Conservation (phyloP, 2,797 vertebrate genomes). For the Odontamblyopus rebecca region DNA sequence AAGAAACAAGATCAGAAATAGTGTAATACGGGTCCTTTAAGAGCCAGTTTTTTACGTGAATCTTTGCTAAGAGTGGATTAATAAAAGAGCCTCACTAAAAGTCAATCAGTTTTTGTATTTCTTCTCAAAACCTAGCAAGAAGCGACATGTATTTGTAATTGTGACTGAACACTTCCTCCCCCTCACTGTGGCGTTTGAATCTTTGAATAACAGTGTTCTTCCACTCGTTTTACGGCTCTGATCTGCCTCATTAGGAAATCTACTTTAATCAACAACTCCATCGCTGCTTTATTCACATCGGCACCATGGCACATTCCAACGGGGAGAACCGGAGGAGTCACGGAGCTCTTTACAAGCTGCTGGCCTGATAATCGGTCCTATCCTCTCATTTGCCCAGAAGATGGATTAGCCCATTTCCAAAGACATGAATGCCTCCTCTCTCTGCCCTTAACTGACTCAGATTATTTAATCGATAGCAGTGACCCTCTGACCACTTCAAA, state of each 20-base stretch:
- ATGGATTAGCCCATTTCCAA: constrained; percentile 76
- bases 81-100: not conserved
- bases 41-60: too few species aligned
- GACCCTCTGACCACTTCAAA: constrained; percentile 81
- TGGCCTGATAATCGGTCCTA: constrained; percentile 67
- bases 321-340: constrained; percentile 47
- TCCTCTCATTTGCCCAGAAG: constrained; percentile 70
- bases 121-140: not conserved
- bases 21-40: too few species aligned
- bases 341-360: constrained; percentile 49
- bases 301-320: constrained; percentile 62
- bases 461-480: constrained; percentile 79
- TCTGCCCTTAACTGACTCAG: constrained; percentile 66
- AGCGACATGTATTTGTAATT: too few species aligned
- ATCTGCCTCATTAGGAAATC: constrained; percentile 53
- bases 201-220: constrained; percentile 11
- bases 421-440: constrained; percentile 73
- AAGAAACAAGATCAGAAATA: too few species aligned
- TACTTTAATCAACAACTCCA: constrained; percentile 67
- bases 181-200: constrained; percentile 9
- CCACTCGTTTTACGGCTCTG: constrained; percentile 34
- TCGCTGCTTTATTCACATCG: constrained; percentile 36
- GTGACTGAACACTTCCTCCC: not conserved
- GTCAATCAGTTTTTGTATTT: not conserved
- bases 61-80: too few species aligned